These are phyloP conservation scores for Acipenser transmontanus DNA, from an alignment of 2,797 vertebrate genomes.

Conservation along the genomic window DNA sequence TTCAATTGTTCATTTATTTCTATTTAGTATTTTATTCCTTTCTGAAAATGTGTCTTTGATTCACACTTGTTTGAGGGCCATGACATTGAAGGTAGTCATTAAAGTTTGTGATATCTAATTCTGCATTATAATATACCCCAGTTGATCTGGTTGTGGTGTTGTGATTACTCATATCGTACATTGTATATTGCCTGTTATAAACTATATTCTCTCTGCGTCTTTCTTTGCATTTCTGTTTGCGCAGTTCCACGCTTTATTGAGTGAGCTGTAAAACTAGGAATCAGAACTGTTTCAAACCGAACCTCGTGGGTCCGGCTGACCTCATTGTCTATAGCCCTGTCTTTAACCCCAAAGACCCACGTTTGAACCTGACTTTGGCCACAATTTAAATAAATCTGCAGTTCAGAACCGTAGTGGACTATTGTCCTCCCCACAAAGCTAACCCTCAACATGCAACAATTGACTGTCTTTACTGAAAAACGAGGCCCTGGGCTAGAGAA, in stretches of 20 bases:
- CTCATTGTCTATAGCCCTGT: constrained; percentile 11
- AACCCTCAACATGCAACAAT: not conserved
- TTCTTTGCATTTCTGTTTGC: not conserved
- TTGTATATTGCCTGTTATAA: no score
- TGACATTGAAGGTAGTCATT: no score
- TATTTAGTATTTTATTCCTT: no score
- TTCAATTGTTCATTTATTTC: no score
- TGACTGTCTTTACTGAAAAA: not conserved
- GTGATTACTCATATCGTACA: no score
- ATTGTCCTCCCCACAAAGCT: constrained; percentile 15
- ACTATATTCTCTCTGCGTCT: no score
- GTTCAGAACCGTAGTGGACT: not conserved
- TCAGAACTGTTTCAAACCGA: not conserved
- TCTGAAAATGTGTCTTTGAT: no score
- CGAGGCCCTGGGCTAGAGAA: not conserved
- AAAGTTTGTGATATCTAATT: no score
- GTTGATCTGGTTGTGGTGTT: no score
- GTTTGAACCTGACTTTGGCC: constrained; percentile 18
- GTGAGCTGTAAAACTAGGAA: not conserved
- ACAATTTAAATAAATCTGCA: constrained; percentile 15
- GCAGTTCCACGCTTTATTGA: not conserved
- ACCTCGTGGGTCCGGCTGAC: not conserved
- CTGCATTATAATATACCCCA: no score
- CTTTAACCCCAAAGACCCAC: constrained; percentile 18
- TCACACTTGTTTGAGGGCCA: no score